Evolutionary conservation across 2,888 invertebrate genomes (phyloP), one percentile per base, ranked within the genome.

Genomic region (Panzeria rudis): DNA sequence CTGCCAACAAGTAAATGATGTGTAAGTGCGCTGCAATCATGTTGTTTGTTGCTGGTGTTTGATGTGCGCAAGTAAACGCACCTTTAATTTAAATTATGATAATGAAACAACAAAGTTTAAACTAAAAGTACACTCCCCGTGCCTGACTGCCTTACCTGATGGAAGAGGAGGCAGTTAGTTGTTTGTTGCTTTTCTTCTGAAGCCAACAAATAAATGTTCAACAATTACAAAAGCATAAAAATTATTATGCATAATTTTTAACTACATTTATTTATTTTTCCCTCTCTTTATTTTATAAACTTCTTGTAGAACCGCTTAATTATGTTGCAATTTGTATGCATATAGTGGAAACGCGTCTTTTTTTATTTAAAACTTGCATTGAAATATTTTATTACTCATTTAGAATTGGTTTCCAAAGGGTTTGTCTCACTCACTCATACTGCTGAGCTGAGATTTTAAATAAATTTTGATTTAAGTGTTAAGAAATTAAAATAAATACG

Each of bases 271-370:
- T 25, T 1, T 20, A 7, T 29, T 56, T 66, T 44, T 20, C 4
- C 56, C 23, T 47, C 29, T 71, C 25, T 66, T 66, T 41, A 20
- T 61, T 29, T 62, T 29, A 9, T 8, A 3, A 3, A 3, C 15
- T 8, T 68, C 23, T 29, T 32, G 25, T 47, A 25, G 20, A 64
- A 75, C 50, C 69, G 62, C 77, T 66, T 85, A 79, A 85, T 85
- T 85, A 82, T 85, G 82, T 79, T 85, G 85, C 85, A 82, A 85
- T 85, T 85, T 59, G 85, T 85, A 85, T 85, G 82, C 82, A 85
- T 71, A 41, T 23, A 25, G 71, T 84, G 80, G 71, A 64, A 76
- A 72, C 80, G 76, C 84, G 61, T 77, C 84, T 75, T 71, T 29
- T 41, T 56, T 35, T 41, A 29, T 54, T 69, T 41, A 15, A 54